Evolutionary conservation across 2,888 invertebrate species (phyloP), one percentile per base, ranked within the genome.

Genomic region (Lasioglossum pauxillum): DNA sequence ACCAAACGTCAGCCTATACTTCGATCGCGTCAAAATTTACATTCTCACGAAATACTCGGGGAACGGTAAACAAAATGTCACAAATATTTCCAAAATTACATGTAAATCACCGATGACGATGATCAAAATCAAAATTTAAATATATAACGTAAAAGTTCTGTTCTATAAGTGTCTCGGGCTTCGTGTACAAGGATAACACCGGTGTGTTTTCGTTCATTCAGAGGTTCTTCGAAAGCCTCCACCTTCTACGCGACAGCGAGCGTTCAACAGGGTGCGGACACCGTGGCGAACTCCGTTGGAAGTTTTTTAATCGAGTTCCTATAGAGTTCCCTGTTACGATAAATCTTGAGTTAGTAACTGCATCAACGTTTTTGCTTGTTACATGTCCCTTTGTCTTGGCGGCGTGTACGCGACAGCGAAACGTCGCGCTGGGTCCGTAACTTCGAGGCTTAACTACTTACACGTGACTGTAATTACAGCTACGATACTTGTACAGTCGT

Each of bases 231-330:
- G 38, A 41, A 41, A 72, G 41, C 71, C 19, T n/a, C 53, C 0
- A 12, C 41, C n/a, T 1, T 41, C 0, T 41, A 23, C 71, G 19
- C 35, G 53, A 35, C 38, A 53, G 69, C 19, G 71, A 49, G 27
- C 78, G 71, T 78, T 57, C 53, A 78, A 57, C 71, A 31, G 53
- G 57, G 71, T 41, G 23, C 41, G 72, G 78, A 53, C 71, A 78
- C 71, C 71, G 78, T 31, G 23, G 57, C 71, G 41, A 57, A 78
- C 78, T 71, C 41, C 53, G 31, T 16, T 31, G 27, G 41, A 78
- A 78, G 71, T 78, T 78, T 78, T 78, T 78, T 78, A 78, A 78
- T 72, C 71, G 78, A 78, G 71, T 78, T 78, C 71, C 78, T 41
- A 78, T 78, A 78, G 53, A 41, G 71, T 72, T 71, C 41, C 19